Evolutionary conservation across 2,113 vertebrate genomes (phyloP), one percentile per base, ranked within the genome.

Genomic region (Catharus bicknelli): DNA sequence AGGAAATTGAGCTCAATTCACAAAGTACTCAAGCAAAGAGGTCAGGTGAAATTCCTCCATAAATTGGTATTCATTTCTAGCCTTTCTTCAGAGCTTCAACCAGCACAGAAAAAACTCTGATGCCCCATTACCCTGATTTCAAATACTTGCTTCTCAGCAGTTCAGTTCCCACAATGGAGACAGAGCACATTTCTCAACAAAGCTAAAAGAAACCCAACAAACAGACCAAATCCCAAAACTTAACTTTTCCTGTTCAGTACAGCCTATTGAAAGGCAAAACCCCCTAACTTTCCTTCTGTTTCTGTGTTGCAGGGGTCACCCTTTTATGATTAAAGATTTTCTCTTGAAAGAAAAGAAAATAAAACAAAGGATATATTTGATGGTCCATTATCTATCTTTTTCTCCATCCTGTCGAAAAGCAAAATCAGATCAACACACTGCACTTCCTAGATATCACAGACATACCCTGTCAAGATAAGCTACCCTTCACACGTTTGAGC

Each of bases 1-100:
- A 95, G 40, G 13, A 92, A 94, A 88, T 34, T 88, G 68, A 93
- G 66, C 45, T 83, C 82, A 95, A 93, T 86, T 90, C 36, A 89
- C 53, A 53, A 90, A 91, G 69, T 66, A 90, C 18, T 62, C 72
- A 83, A 69, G 70, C 55, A 64, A 77, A 92, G 15, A 30, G 42
- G 63, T 93, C 86, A 87, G 72, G 25, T 85, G 54, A 94, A 94
- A 90, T 86, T 87, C 42, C 47, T 86, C 16, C 38, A 72, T 78
- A 43, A 90, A 94, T 9, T 48, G 26, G 10, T 51, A 25, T 38
- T 78, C 58, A 84, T 93, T 95, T 83, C 68, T 72, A 89, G 30
- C 45, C 47, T 91, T 93, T 95, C n/a, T 93, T 48, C 62, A 87
- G 77, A 77, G 25, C 34, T 77, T 84, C 75, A 90, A 62, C 47